Base-by-base conservation (phyloP, 1,140 invertebrate species). In the Dufourea novaeangliae region DNA sequence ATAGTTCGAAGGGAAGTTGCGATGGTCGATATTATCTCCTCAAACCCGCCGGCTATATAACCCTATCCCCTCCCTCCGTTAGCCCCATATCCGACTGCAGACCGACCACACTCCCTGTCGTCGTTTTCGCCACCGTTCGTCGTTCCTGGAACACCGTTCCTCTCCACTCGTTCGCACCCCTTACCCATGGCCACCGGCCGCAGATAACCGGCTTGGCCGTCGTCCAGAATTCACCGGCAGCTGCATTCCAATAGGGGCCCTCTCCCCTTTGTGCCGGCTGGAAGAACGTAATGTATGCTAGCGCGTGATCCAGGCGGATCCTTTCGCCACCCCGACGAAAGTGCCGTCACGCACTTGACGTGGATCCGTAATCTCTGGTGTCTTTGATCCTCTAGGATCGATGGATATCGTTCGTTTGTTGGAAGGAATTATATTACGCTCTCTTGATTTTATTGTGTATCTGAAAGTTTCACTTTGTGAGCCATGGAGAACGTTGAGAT, bases 191-290 rank as follows among this genome's bases (percentile, higher is more conserved):
- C 66, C 70, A 46, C 39, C 29, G 54, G 44, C 54, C 54, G 32
- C 62, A 72, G 77, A 74, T 87, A 87, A 81, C 86, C 59, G 52
- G 80, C 52, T 87, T 86, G 86, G 86, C 80, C 56, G 8, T n/a
- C 50, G 71, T 87, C 83, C 86, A 87, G 61, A 78, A 83, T 76
- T 80, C 70, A 62, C 66, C 59, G 44, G 54, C 14, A 67, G 64
- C 59, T 69, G 71, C 77, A 73, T 82, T 85, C 77, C 83, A 72
- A 83, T 71, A 74, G 57, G 68, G 61, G 67, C 59, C 61, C 46
- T 37, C 3, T 8, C 62, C 56, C 50, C 54, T 52, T 57, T 67
- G n/a, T 57, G 34, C 20, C 78, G 54, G 52, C 44, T 39, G 46
- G 17, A 41, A 39, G 52, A 11, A 14, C 8, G 64, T 75, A 75